These are phyloP conservation scores for Parasteatoda tepidariorum DNA, from an alignment of 1,140 invertebrate genomes.

Conservation along the genomic window DNA sequence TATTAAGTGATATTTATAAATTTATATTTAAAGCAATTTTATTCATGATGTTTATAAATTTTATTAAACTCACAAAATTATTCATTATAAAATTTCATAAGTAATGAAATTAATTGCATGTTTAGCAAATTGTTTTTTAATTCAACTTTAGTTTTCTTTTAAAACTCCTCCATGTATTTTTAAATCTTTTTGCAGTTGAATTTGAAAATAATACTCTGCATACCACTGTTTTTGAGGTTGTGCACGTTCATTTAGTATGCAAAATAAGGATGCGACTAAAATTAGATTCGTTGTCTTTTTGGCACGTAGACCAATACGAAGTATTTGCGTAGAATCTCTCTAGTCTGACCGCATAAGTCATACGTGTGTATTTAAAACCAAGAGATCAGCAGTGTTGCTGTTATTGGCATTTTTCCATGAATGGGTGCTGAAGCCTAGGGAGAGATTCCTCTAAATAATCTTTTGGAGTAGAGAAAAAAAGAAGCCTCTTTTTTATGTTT, in stretches of 20 bases:
- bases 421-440: slow-evolving; percentile 34
- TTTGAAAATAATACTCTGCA: too few relatives aligned
- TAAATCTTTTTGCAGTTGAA: too few relatives aligned
- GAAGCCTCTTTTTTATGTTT: neutral
- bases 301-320: neutral
- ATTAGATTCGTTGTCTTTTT: slow-evolving; percentile 20
- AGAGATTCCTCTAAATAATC: slow-evolving; percentile 48
- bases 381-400: slow-evolving; percentile 32
- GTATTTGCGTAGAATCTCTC: neutral
- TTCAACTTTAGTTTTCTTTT: too few relatives aligned
- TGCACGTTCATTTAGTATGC: slow-evolving; percentile 7
- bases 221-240: too few relatives aligned
- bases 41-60: too few relatives aligned
- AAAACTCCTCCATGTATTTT: too few relatives aligned
- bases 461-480: neutral
- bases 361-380: slow-evolving; percentile 50
- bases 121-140: too few relatives aligned
- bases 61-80: too few relatives aligned
- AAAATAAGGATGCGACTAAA: slow-evolving; percentile 22
- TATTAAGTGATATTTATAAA: too few relatives aligned
- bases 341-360: slow-evolving; percentile 33
- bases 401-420: slow-evolving; percentile 59
- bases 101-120: too few relatives aligned
- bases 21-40: too few relatives aligned
- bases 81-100: too few relatives aligned